A percentile compares a stretch with the other conserved stretches of the same genome.
phyloP scores from a whole-genome alignment of 2,797 vertebrate species.

The Coregonus suidteri region DNA sequence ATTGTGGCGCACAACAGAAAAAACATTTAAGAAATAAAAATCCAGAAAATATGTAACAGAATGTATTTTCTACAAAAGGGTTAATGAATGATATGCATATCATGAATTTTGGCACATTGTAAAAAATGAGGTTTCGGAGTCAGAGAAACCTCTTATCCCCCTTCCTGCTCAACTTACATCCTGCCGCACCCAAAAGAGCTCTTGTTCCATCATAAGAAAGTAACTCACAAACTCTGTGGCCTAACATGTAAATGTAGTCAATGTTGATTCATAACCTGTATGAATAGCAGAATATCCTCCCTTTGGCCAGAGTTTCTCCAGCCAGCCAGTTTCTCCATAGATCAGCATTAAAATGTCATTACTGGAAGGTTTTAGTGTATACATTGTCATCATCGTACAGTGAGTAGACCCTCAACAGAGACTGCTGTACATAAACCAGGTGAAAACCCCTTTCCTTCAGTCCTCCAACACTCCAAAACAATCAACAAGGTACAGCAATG shows the following conservation, averaged over 20 bases:
- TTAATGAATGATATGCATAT: conserved; percentile 20
- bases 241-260: conserved; percentile 18
- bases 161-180: conserved; percentile 20
- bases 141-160: conserved; percentile 21
- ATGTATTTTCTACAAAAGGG: not conserved
- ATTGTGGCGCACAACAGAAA: not conserved
- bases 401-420: conserved; percentile 47
- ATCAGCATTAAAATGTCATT: conserved; percentile 63
- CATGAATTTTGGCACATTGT: conserved; percentile 22
- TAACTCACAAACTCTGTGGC: conserved; percentile 23
- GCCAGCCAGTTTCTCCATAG: conserved; percentile 38
- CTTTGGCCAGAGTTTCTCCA: conserved; percentile 23
- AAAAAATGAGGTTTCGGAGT: conserved; percentile 26
- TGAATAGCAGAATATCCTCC: conserved; percentile 38
- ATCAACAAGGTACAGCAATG: conserved; percentile 22
- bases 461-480: conserved; percentile 26
- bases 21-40: not conserved
- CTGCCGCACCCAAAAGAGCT: conserved; percentile 26
- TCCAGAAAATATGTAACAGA: conserved; percentile 9
- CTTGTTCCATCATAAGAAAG: conserved; percentile 20
- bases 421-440: conserved; percentile 53
- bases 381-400: conserved; percentile 59
- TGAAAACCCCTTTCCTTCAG: conserved; percentile 16
- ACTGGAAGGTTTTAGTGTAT: not conserved
- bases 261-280: conserved; percentile 12